phyloP scores from a whole-genome alignment of 2,888 invertebrate species.

The Synergus japonicus region DNA sequence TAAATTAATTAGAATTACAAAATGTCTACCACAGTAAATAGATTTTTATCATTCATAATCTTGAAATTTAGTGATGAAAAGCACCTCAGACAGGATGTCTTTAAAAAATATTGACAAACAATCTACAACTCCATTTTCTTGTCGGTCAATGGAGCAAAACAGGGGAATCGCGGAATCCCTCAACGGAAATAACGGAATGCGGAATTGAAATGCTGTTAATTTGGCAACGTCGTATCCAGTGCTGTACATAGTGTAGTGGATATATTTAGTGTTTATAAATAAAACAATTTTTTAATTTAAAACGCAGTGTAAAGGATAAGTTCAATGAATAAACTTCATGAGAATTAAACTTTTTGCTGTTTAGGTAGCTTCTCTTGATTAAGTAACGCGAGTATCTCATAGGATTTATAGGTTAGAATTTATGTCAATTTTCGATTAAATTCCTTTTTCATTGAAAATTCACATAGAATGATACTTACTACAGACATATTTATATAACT shows the following conservation, averaged over 20 bases:
- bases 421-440: not conserved
- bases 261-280: too few relatives aligned
- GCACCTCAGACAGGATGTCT: not conserved
- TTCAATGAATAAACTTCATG: not conserved
- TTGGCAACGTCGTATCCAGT: not conserved
- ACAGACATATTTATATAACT: not conserved
- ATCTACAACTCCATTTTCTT: slow-evolving; percentile 35
- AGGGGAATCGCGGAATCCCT: not conserved
- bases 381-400: too few relatives aligned
- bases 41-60: not conserved
- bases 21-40: not conserved
- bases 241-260: not conserved
- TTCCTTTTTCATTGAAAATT: not conserved
- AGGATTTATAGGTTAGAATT: too few relatives aligned
- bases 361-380: too few relatives aligned
- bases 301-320: not conserved
- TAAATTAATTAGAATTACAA: not conserved
- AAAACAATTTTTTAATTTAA: too few relatives aligned
- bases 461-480: not conserved
- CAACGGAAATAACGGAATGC: not conserved
- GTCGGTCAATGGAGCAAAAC: slow-evolving; percentile 29
- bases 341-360: not conserved
- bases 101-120: slow-evolving; percentile 36
- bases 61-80: not conserved
- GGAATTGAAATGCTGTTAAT: not conserved